phyloP scores from a whole-genome alignment of 2,888 invertebrate genomes.

The Philereme vetulata region DNA sequence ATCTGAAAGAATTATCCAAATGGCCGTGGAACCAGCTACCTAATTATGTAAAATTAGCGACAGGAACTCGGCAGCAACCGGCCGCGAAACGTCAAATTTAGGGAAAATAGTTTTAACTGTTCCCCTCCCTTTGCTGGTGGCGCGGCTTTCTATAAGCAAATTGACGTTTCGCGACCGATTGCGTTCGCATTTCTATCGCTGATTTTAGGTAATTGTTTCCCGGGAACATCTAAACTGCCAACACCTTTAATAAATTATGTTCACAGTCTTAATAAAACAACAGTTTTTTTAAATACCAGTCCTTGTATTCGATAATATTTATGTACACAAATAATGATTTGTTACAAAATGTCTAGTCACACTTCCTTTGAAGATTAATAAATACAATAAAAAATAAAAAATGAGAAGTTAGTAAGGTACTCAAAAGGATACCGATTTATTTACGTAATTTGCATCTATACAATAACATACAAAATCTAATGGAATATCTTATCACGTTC shows the following conservation, averaged over 20 bases:
- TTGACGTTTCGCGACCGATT: too few relatives aligned
- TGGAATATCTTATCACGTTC: conserved; percentile 16
- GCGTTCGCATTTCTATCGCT: too few relatives aligned
- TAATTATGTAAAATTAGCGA: too few relatives aligned
- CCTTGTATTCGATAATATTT: conserved; percentile 27
- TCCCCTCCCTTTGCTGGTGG: too few relatives aligned
- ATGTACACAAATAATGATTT: conserved; percentile 9
- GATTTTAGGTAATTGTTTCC: too few relatives aligned
- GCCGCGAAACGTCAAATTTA: too few relatives aligned
- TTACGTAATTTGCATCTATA: conserved; percentile 2
- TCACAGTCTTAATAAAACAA: conserved; percentile 1
- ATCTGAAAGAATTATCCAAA: too few relatives aligned
- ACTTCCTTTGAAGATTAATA: conserved; percentile 15
- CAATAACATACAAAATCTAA: conserved; percentile 12
- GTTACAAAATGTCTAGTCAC: conserved; percentile 19
- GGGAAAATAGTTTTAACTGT: too few relatives aligned
- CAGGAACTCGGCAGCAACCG: too few relatives aligned
- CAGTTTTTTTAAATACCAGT: conserved; percentile 12
- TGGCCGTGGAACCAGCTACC: too few relatives aligned
- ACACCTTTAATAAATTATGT: background rate
- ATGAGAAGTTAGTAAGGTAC: background rate
- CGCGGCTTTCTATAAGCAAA: background rate
- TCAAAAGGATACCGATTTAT: background rate
- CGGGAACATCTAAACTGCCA: background rate
- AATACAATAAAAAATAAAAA: background rate